phyloP scores from a whole-genome alignment of 2,888 invertebrate genomes.

The Tromatobia lineatoria region DNA sequence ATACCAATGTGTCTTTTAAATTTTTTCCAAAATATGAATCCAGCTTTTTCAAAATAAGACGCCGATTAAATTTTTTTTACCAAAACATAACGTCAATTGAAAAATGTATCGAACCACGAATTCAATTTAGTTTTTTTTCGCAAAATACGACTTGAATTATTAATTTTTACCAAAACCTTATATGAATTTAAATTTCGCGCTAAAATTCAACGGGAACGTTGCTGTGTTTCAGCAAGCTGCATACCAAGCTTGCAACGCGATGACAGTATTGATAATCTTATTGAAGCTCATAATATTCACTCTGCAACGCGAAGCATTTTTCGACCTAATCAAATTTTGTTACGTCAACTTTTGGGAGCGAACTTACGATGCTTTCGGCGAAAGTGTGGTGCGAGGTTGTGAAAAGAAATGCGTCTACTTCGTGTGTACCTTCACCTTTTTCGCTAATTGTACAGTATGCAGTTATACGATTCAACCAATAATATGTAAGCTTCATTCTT shows the following conservation, averaged over 20 bases:
- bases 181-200: too few species aligned
- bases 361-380: conserved; percentile 56
- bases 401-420: conserved; percentile 60
- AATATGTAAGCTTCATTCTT: conserved; percentile 51
- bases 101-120: too few species aligned
- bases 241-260: conserved; percentile 64
- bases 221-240: conserved; percentile 57
- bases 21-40: not conserved
- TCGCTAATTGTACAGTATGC: conserved; percentile 64
- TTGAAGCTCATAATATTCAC: conserved; percentile 60
- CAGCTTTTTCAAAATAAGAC: too few species aligned
- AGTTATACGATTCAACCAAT: conserved; percentile 60
- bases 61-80: too few species aligned
- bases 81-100: too few species aligned
- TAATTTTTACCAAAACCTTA: not conserved
- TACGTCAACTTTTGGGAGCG: conserved; percentile 65
- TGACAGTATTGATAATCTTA: conserved; percentile 63
- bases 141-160: not conserved
- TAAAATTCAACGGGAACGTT: not conserved
- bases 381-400: conserved; percentile 44
- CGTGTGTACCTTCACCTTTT: conserved; percentile 60
- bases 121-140: too few species aligned
- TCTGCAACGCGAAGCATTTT: conserved; percentile 52
- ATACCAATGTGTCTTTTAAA: too few species aligned
- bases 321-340: conserved; percentile 64